These are phyloP conservation scores for Ciona savignyi DNA, from an alignment of 23 tunicate species.

Conservation along the genomic window DNA sequence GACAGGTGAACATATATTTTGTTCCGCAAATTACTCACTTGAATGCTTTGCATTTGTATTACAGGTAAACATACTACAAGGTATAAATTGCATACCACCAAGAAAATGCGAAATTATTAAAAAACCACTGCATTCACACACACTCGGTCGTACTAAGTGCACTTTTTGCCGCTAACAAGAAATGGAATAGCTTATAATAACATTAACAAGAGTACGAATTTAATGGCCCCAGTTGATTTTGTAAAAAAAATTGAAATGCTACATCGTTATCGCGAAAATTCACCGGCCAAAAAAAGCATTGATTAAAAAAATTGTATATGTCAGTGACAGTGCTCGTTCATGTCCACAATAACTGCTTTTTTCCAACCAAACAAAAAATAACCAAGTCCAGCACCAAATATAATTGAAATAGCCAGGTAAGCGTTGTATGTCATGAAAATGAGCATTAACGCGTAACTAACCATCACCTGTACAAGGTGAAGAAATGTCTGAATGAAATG, in stretches of 20 bases:
- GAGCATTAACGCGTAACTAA: constrained; percentile 90
- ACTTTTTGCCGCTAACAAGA: background rate
- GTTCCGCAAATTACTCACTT: too few relatives aligned
- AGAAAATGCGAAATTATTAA: too few relatives aligned
- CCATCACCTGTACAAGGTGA: constrained; percentile 70
- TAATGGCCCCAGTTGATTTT: background rate
- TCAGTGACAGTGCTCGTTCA: constrained; percentile 93
- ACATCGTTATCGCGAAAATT: background rate
- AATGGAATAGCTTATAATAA: too few relatives aligned
- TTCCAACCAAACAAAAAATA: constrained; percentile 95
- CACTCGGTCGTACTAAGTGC: too few relatives aligned
- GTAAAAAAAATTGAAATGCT: background rate
- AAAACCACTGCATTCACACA: too few relatives aligned
- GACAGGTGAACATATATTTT: too few relatives aligned
- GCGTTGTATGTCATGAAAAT: constrained; percentile 90
- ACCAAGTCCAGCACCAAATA: constrained; percentile 73
- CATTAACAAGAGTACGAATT: too few relatives aligned
- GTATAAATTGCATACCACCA: too few relatives aligned
- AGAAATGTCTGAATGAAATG: constrained; percentile 73
- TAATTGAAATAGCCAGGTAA: constrained; percentile 72
- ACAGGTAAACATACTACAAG: too few relatives aligned
- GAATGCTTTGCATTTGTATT: too few relatives aligned
- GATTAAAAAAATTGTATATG: background rate
- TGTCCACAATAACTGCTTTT: constrained; percentile 68
- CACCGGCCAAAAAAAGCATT: background rate